phyloP scores from a whole-genome alignment of 2,797 vertebrate species.

The Glyptemys insculpta region DNA sequence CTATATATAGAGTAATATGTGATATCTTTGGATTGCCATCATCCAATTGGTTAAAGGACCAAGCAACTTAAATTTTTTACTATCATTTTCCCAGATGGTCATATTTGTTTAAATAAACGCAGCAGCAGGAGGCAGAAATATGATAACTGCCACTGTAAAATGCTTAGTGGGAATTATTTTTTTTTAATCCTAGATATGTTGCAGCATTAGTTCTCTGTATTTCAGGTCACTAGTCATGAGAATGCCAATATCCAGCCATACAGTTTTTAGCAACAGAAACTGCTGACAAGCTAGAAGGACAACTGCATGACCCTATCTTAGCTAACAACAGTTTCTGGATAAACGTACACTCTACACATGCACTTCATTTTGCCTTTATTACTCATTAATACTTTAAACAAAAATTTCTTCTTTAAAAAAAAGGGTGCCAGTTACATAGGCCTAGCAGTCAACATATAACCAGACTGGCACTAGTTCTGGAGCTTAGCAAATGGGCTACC shows the following conservation, averaged over 20 bases:
- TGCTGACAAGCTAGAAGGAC: neutral
- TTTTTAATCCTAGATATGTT: slow-evolving; percentile 2
- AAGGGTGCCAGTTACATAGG: neutral
- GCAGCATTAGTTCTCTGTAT: slow-evolving; percentile 10
- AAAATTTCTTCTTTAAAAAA: neutral
- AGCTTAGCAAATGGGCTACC: neutral
- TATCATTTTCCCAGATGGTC: neutral
- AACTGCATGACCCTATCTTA: neutral
- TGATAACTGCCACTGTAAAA: neutral
- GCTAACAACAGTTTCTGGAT: neutral
- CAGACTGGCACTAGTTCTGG: neutral
- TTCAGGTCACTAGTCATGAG: neutral
- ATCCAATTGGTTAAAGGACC: neutral
- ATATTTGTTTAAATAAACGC: neutral
- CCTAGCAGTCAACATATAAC: neutral
- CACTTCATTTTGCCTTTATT: neutral
- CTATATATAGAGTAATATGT: neutral
- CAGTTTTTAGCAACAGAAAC: neutral
- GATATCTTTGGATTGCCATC: neutral
- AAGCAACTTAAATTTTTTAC: neutral
- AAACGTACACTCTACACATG: neutral
- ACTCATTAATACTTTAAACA: neutral
- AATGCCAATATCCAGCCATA: neutral
- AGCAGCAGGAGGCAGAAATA: neutral
- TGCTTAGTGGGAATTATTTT: neutral